Conservation (phyloP, 2,888 invertebrate genomes). For the Conops quadrifasciatus region DNA sequence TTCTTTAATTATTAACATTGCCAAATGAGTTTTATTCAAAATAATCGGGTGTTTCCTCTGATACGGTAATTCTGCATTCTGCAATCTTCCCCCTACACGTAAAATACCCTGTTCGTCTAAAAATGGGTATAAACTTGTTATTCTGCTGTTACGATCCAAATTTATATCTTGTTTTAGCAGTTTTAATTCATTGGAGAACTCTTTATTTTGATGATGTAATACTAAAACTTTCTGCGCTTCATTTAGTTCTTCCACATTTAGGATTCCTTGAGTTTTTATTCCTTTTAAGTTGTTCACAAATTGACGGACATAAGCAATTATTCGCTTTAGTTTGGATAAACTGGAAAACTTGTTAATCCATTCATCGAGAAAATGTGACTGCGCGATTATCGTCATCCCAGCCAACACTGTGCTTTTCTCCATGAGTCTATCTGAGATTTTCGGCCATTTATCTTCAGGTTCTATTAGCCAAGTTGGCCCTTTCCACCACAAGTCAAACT, state of each 20-base stretch:
- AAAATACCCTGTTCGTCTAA: slow-evolving; percentile 11
- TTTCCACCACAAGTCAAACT: slow-evolving; percentile 10
- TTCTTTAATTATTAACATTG: not conserved
- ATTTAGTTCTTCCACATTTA: slow-evolving; percentile 6
- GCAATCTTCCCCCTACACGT: slow-evolving; percentile 10
- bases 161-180: slow-evolving; percentile 1
- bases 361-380: slow-evolving; percentile 5
- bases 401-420: not conserved
- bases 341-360: not conserved
- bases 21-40: slow-evolving; percentile 6
- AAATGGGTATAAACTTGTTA: not conserved
- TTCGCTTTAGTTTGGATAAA: not conserved
- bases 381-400: too few relatives aligned
- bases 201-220: slow-evolving; percentile 11
- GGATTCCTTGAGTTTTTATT: not conserved
- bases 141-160: not conserved
- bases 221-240: slow-evolving; percentile 15
- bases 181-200: slow-evolving; percentile 5
- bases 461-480: slow-evolving; percentile 11
- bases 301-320: not conserved
- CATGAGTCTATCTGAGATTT: not conserved
- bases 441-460: slow-evolving; percentile 5
- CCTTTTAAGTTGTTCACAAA: slow-evolving; percentile 4
- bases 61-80: slow-evolving; percentile 4
- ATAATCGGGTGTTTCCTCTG: not conserved